Base-by-base conservation (phyloP, 2,797 vertebrate species). In the Eidolon dupreanum region DNA sequence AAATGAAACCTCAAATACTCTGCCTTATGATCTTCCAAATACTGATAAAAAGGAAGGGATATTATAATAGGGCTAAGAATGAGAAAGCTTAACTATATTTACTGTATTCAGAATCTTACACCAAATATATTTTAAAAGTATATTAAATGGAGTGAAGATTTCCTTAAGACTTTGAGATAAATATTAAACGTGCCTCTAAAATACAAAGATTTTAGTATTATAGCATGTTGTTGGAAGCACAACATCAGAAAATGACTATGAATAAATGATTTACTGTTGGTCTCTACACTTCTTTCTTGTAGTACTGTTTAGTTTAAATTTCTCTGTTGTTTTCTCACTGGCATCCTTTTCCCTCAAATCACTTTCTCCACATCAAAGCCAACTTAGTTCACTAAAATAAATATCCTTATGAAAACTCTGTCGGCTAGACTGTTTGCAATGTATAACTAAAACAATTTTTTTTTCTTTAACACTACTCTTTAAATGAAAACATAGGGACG, bases 221-320 rank as follows among this genome's bases (percentile, higher is more conserved):
- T 16, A 53, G 6, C 5, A 41, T 94, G 26, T 88, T 88, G 6
- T 57, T 90, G 70, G 89, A 96, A 95, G 85, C 86, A 36, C 38
- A 22, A 12, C 57, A 19, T 33, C 43, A 43, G 8, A 61, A 93
- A 68, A 68, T 68, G 83, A 49, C 36, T 41, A 75, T 59, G 92
- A 94, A 59, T 43, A 93, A 89, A 85, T 49, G 87, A 24, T 36
- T 74, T 22, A 51, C 17, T 84, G 16, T 17, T 71, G 81, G 70
- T 22, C 70, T 20, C 36, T 77, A 74, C 84, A 28, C 51, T 59
- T 22, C 68, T 70, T 59, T 49, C 24, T 75, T 61, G 8, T 33
- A 90, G 53, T 70, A 81, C 68, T 89, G 96, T 79, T 93, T 9
- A 90, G 92, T 94, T 93, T 38, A 9, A 89, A 57, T 86, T 78